Evolutionary conservation across 2,888 invertebrate species (phyloP).

Genomic region (Apoda limacodes): DNA sequence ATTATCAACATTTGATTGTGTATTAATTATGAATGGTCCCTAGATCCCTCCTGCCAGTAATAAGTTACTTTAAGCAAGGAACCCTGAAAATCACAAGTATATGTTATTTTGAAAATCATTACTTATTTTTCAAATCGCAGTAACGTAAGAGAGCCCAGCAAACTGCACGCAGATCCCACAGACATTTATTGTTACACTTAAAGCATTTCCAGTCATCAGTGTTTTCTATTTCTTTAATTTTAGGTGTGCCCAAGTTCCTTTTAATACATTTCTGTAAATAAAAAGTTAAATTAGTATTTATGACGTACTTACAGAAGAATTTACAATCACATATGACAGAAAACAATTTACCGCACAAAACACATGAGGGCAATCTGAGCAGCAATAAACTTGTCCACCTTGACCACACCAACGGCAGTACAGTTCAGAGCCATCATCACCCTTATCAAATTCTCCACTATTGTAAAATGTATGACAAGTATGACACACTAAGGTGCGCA

Average conservation of each 20-base stretch:
- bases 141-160: slow-evolving; percentile 80
- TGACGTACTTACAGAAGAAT: slow-evolving; percentile 4
- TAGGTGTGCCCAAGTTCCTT: slow-evolving; percentile 74
- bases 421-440: slow-evolving; percentile 85
- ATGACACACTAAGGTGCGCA: slow-evolving; percentile 78
- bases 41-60: no score
- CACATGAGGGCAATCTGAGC: slow-evolving; percentile 79
- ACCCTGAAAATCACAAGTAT: no score
- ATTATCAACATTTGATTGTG: no score
- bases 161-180: slow-evolving; percentile 75
- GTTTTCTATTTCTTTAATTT: slow-evolving; percentile 78
- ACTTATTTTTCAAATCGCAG: slow-evolving; percentile 72
- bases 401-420: slow-evolving; percentile 89
- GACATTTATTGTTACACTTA: slow-evolving; percentile 75
- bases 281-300: no score
- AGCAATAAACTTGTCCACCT: slow-evolving; percentile 83
- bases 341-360: slow-evolving; percentile 72
- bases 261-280: slow-evolving; percentile 77
- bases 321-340: neutral
- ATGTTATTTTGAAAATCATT: slow-evolving; percentile 26
- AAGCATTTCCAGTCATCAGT: slow-evolving; percentile 87
- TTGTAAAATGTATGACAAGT: slow-evolving; percentile 82
- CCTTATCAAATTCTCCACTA: slow-evolving; percentile 85
- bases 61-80: no score
- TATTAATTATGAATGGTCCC: no score